phyloP scores from a whole-genome alignment of 2,113 vertebrate genomes.

The Mormoops blainvillei region DNA sequence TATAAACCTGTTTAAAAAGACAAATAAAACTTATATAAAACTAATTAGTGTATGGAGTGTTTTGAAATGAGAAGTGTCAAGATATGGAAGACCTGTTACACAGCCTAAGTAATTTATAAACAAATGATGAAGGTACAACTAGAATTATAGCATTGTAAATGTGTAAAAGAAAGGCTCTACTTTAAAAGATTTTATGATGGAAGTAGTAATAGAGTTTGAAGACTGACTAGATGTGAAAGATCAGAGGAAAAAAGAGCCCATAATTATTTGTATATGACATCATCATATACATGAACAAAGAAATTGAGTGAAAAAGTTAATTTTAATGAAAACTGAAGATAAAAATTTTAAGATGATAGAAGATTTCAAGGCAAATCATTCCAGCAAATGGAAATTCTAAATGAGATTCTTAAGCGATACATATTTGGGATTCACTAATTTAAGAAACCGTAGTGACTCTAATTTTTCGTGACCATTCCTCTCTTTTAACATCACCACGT shows the following conservation, averaged over 20 bases:
- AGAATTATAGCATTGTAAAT: background rate
- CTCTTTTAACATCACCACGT: background rate
- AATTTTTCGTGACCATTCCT: background rate
- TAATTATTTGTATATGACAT: background rate
- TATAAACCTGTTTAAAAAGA: background rate
- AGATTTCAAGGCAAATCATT: background rate
- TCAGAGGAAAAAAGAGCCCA: background rate
- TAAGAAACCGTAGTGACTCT: background rate
- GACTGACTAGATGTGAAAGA: background rate
- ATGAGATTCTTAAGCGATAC: background rate
- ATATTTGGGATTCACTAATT: background rate
- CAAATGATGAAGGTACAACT: background rate
- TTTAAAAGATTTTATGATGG: background rate
- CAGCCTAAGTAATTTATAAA: background rate
- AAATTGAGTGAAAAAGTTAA: background rate
- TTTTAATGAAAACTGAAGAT: background rate
- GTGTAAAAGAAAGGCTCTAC: background rate
- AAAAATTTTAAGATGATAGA: background rate
- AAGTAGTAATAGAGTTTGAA: background rate
- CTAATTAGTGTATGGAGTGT: background rate
- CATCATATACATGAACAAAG: background rate
- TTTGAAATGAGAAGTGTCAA: background rate
- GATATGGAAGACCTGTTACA: background rate
- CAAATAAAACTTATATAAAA: background rate
- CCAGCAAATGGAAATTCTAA: background rate